A percentile compares a stretch with the other conserved stretches of the same genome.
Conservation (phyloP, 2,113 vertebrate genomes). For the Cebus imitator region DNA sequence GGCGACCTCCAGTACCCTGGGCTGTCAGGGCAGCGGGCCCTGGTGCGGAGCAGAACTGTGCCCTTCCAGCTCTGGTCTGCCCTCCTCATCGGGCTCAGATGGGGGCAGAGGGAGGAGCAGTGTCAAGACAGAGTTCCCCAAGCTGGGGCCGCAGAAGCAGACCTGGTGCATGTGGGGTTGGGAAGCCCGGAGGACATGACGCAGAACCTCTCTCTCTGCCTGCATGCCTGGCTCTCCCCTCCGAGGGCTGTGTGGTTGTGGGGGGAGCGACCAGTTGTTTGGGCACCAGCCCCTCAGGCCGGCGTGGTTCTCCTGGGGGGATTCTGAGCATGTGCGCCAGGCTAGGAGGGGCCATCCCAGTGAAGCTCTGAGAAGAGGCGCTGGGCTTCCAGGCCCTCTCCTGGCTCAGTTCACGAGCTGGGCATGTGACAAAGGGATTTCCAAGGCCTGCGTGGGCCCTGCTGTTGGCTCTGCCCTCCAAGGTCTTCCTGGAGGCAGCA, state of each 20-base stretch:
- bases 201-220: background rate
- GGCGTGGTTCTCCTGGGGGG: background rate
- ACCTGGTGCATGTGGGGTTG: background rate
- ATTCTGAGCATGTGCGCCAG: background rate
- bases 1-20: too few relatives aligned
- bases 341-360: background rate
- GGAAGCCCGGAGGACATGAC: rapidly evolving
- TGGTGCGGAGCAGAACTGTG: background rate
- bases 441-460: background rate
- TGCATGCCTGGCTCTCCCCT: background rate
- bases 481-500: background rate
- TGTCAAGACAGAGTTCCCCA: background rate
- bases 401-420: too few relatives aligned
- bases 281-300: rapidly evolving
- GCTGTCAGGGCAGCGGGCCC: rapidly evolving
- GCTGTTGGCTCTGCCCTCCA: background rate
- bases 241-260: rapidly evolving
- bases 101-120: background rate
- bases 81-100: background rate
- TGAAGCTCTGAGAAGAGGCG: background rate
- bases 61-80: background rate
- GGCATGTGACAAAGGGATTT: too few relatives aligned
- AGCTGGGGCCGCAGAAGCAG: background rate
- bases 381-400: too few relatives aligned
- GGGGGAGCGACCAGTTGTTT: background rate